A percentile compares a stretch with the other conserved stretches of the same genome.
These are phyloP conservation scores for Gonocerus acuteangulatus DNA, from an alignment of 2,888 invertebrate species.

Conservation along the genomic window DNA sequence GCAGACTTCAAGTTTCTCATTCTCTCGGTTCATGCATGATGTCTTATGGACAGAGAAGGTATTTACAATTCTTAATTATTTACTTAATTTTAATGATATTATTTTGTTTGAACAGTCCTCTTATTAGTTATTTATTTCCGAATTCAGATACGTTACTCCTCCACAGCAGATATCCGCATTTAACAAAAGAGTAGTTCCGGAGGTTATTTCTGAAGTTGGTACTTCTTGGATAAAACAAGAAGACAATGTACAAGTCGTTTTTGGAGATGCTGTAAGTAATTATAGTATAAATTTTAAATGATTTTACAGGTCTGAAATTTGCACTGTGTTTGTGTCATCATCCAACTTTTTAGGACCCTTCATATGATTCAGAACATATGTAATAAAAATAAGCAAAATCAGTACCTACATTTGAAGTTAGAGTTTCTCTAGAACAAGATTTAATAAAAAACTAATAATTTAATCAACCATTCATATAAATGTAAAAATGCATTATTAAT, in stretches of 20 bases:
- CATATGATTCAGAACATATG: no score
- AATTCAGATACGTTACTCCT: conserved; percentile 60
- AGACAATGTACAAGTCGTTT: conserved; percentile 54
- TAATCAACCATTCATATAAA: no score
- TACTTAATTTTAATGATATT: no score
- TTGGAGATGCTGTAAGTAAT: conserved; percentile 60
- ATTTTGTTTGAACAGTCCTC: neutral
- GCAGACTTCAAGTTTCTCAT: conserved; percentile 72
- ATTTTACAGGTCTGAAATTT: no score
- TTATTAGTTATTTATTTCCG: neutral
- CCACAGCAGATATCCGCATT: conserved; percentile 84
- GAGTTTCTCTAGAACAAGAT: no score
- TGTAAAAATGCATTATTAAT: no score
- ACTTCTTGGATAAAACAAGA: conserved; percentile 58
- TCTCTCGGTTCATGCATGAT: conserved; percentile 79
- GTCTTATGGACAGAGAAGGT: conserved; percentile 66
- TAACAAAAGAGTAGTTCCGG: conserved; percentile 47
- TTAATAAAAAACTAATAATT: no score
- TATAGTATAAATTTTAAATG: no score
- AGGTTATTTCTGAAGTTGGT: conserved; percentile 44
- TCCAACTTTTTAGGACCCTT: no score
- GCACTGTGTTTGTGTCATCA: no score
- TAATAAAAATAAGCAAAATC: no score
- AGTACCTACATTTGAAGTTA: no score
- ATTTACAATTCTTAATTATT: neutral